Evolutionary conservation across 1,140 invertebrate species (phyloP).

Genomic region (Dermatophagoides farinae): DNA sequence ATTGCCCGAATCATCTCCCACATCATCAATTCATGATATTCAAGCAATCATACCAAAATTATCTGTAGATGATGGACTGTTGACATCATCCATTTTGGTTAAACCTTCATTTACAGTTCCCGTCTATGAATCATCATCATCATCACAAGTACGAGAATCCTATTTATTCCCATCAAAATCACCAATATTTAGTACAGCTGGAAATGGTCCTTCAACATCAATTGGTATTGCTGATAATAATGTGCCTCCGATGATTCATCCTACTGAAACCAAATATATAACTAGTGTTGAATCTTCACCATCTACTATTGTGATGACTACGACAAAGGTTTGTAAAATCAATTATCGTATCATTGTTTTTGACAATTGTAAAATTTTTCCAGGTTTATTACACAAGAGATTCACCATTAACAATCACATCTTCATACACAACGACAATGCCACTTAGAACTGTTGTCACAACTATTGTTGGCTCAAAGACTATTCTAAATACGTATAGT

Average conservation of each 20-base stretch:
- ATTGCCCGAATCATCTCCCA: background rate
- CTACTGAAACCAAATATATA: constrained; percentile 16
- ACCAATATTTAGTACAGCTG: constrained; percentile 1
- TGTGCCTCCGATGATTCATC: constrained; percentile 11
- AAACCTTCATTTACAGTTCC: background rate
- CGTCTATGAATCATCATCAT: background rate
- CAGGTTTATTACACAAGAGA: constrained; percentile 20
- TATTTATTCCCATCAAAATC: background rate
- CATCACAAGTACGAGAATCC: background rate
- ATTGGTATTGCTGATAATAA: too few species aligned
- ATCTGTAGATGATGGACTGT: background rate
- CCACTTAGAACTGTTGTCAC: constrained; percentile 20
- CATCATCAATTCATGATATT: background rate
- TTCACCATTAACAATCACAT: constrained; percentile 21
- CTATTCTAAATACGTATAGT: constrained; percentile 13
- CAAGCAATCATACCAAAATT: background rate
- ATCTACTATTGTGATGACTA: constrained; percentile 19
- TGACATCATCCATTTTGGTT: background rate
- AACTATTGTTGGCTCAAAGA: constrained; percentile 20
- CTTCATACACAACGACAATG: constrained; percentile 20
- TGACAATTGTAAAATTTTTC: background rate
- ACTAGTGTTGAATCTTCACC: constrained; percentile 20
- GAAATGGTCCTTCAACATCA: constrained; percentile 15
- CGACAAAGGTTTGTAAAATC: constrained; percentile 16
- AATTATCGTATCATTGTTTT: background rate